Evolutionary conservation across 2,888 invertebrate genomes (phyloP).

Genomic region (Amphiduros pacificus): DNA sequence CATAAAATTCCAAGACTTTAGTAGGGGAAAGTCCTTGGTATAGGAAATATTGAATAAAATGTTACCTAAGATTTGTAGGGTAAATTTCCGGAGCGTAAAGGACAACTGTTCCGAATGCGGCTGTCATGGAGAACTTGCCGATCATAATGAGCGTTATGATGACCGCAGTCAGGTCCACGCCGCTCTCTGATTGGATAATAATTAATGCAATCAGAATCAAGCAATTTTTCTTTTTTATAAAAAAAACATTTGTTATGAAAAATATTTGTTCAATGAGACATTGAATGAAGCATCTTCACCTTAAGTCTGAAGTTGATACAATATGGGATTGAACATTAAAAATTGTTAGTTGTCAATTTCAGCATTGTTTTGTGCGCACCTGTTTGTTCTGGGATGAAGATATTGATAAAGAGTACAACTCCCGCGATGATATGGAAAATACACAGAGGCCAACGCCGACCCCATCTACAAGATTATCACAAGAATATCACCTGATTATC

Average conservation of each 20-base stretch:
- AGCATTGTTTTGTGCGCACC: constrained; percentile 10
- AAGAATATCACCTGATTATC: neutral
- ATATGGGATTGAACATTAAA: no score
- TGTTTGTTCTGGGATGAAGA: constrained; percentile 26
- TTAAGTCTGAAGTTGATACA: no score
- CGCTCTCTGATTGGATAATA: no score
- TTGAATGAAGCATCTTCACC: no score
- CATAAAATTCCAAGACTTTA: no score
- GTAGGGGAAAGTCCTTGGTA: no score
- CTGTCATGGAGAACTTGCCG: constrained; percentile 54
- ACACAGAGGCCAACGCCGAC: constrained; percentile 29
- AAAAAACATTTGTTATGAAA: no score
- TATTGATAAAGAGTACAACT: constrained; percentile 34
- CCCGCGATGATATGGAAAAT: constrained; percentile 35
- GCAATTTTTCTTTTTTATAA: no score
- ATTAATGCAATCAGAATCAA: no score
- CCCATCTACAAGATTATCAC: constrained; percentile 16
- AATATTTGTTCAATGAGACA: no score
- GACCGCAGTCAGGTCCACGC: constrained; percentile 15
- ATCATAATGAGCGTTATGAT: constrained; percentile 43
- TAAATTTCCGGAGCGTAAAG: constrained; percentile 52
- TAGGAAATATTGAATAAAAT: no score
- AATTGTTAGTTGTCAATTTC: no score
- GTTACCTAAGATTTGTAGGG: constrained; percentile 51
- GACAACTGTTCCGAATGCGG: constrained; percentile 48